Base-by-base conservation (phyloP, 2,888 invertebrate genomes). In the Yponomeuta cagnagella region DNA sequence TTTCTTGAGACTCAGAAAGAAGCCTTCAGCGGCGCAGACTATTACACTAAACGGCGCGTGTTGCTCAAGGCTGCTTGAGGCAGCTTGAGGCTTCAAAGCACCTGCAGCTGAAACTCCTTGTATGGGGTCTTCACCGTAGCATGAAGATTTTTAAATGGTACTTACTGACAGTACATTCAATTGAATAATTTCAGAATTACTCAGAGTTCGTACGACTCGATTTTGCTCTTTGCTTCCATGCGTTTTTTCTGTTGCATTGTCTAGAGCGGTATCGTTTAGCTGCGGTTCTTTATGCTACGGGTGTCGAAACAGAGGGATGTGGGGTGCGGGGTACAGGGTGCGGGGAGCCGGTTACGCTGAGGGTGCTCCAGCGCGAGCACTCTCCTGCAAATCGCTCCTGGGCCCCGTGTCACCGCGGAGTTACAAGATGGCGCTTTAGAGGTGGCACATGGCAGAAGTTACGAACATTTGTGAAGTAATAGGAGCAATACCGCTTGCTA, bases 301-400 rank as follows among this genome's bases (percentile, higher is more conserved):
- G 43, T 43, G 43, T 9, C 6, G 43, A 43, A 0, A 9, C 8
- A 5, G 8, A 43, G 43, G 70, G 70, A 69, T 68, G 69, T 5
- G 37, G 30, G 10, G 48, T 74, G 70, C 43, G 71, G 23, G 69
- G 71, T 71, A 74, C 72, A 74, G 73, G 71, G 10, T 15, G 52
- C 15, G 15, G 77, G 73, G 73, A 77, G 75, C 79, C 79, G 85
- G 86, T 86, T 85, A 84, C 79, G 82, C 78, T 79, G 76, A 89
- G 89, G 79, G 82, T 81, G 77, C 89, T 89, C 75, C 52, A 75
- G 77, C 71, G 76, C 73, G 79, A 88, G 88, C 80, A 85, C 88
- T 83, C 89, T 89, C 76, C 73, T 74, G 75, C 73, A 76, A 77
- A 77, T 77, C 77, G 77, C 75, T n/a, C n/a, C 33, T 43, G 67